phyloP scores from a whole-genome alignment of 2,888 invertebrate genomes.

The Hoplodrina blanda region DNA sequence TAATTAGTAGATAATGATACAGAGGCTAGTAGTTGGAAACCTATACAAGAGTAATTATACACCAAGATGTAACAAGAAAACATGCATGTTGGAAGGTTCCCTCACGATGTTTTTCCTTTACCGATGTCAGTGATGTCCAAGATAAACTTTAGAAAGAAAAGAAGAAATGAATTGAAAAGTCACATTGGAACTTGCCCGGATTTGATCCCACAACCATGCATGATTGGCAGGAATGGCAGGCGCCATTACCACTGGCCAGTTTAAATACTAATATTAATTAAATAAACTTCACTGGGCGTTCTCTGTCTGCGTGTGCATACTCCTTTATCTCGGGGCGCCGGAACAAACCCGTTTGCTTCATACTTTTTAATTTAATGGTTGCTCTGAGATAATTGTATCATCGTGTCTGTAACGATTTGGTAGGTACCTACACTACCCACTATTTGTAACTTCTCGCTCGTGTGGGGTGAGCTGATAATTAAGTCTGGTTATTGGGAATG shows the following conservation, averaged over 20 bases:
- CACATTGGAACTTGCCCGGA: too few relatives aligned
- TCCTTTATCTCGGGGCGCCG: constrained; percentile 57
- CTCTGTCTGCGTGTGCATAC: constrained; percentile 38
- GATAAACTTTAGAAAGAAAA: too few relatives aligned
- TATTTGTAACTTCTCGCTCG: constrained; percentile 42
- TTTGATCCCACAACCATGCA: too few relatives aligned
- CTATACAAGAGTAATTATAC: constrained; percentile 17
- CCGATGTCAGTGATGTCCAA: too few relatives aligned
- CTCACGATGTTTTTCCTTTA: too few relatives aligned
- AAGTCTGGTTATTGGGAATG: constrained; percentile 20
- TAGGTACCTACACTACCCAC: not conserved
- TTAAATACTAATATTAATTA: too few relatives aligned
- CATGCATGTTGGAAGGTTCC: too few relatives aligned
- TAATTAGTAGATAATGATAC: constrained; percentile 20
- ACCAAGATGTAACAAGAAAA: not conserved
- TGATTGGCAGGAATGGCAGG: too few relatives aligned
- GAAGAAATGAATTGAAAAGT: too few relatives aligned
- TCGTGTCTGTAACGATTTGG: constrained; percentile 59
- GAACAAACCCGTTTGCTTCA: constrained; percentile 62
- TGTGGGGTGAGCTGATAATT: constrained; percentile 33
- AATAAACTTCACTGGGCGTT: too few relatives aligned
- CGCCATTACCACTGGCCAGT: too few relatives aligned
- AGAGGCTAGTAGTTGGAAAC: constrained; percentile 8
- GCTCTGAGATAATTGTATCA: constrained; percentile 69
- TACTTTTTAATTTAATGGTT: constrained; percentile 75